These are phyloP conservation scores for Cacoxenus indagator DNA, from an alignment of 2,888 invertebrate species.

Conservation along the genomic window DNA sequence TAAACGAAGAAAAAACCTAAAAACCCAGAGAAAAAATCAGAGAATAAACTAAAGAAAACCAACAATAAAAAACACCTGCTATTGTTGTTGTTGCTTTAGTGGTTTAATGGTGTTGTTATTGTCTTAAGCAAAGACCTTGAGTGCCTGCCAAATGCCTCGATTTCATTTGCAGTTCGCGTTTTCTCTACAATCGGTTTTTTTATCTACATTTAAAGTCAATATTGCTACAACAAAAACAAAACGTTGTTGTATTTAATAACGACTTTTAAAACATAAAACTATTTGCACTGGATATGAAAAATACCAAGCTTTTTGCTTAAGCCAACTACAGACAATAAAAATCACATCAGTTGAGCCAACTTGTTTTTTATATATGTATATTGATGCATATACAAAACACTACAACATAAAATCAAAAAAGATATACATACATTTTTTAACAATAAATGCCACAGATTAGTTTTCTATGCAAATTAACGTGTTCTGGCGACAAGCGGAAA, in stretches of 20 bases:
- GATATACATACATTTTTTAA: constrained; percentile 19
- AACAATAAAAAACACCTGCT: not conserved
- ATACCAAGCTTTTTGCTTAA: not conserved
- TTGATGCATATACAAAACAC: constrained; percentile 20
- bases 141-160: too few relatives aligned
- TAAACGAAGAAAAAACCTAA: not conserved
- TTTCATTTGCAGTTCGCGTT: too few relatives aligned
- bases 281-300: not conserved
- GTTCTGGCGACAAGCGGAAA: constrained; percentile 48
- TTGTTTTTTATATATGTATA: too few relatives aligned
- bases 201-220: not conserved
- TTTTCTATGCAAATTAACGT: constrained; percentile 51
- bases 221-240: constrained; percentile 16
- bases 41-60: not conserved
- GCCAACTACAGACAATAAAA: not conserved
- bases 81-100: too few relatives aligned
- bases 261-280: not conserved
- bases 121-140: too few relatives aligned
- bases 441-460: not conserved
- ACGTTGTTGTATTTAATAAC: not conserved
- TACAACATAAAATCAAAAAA: constrained; percentile 40
- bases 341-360: too few relatives aligned
- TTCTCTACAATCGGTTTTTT: too few relatives aligned
- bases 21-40: not conserved
- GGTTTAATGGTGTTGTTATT: too few relatives aligned